Evolutionary conservation across 2,113 vertebrate species (phyloP).

Genomic region (Macaca nemestrina): DNA sequence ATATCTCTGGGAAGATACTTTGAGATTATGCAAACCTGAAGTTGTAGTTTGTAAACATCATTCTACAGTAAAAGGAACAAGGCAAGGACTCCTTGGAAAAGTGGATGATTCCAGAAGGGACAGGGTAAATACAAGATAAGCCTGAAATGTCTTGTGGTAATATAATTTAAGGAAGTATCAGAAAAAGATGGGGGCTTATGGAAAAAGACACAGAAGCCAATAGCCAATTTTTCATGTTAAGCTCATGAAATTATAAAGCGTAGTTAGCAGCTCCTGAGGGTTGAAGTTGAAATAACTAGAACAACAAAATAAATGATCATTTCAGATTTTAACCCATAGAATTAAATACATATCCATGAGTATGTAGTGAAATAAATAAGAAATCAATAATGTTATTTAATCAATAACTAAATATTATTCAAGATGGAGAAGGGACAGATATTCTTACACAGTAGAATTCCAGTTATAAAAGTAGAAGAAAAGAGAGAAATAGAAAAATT

Average conservation of each 20-base stretch:
- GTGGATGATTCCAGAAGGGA: background rate
- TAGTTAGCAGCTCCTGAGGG: background rate
- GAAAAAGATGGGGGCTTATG: background rate
- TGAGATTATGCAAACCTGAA: background rate
- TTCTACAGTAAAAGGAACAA: background rate
- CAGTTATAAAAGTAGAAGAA: background rate
- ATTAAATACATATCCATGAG: background rate
- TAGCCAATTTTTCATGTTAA: slow-evolving; percentile 19
- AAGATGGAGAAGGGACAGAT: background rate
- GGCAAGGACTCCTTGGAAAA: background rate
- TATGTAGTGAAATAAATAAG: background rate
- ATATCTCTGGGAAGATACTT: background rate
- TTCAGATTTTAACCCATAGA: background rate
- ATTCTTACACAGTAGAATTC: background rate
- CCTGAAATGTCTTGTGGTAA: background rate
- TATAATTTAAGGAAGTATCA: background rate
- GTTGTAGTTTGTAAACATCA: background rate
- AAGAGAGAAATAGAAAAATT: background rate
- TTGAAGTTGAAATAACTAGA: background rate
- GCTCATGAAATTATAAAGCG: slow-evolving; percentile 13
- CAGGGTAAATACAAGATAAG: background rate
- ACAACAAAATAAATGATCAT: background rate
- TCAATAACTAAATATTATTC: background rate
- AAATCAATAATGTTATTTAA: background rate
- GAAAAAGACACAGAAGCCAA: background rate